A percentile compares a stretch with the other conserved stretches of the same genome.
Conservation (phyloP, 2,888 invertebrate genomes). For the Anoncus sp. region DNA sequence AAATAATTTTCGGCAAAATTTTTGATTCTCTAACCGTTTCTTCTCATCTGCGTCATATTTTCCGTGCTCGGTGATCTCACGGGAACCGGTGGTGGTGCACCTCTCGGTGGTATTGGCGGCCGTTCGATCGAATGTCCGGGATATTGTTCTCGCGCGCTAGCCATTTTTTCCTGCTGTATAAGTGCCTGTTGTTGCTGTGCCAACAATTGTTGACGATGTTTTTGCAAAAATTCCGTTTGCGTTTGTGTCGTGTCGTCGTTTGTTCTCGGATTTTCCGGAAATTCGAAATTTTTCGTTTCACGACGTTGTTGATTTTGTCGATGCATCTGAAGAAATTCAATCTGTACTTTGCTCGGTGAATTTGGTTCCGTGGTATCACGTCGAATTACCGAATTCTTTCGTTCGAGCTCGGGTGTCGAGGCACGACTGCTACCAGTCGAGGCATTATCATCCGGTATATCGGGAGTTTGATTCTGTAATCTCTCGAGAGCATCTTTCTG, state of each 20-base stretch:
- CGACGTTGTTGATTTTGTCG: constrained; percentile 80
- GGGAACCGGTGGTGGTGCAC: constrained; percentile 86
- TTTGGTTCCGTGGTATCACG: constrained; percentile 75
- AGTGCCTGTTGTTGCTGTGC: constrained; percentile 82
- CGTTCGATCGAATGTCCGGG: constrained; percentile 81
- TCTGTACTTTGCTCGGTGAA: constrained; percentile 77
- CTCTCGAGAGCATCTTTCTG: constrained; percentile 79
- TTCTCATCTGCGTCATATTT: constrained; percentile 76
- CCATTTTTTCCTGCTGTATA: constrained; percentile 74
- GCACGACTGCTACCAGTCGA: constrained; percentile 83
- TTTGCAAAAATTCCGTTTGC: constrained; percentile 85
- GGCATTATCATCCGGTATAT: constrained; percentile 76
- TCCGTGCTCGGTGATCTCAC: constrained; percentile 82
- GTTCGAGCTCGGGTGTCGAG: constrained; percentile 83
- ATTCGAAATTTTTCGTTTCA: constrained; percentile 76
- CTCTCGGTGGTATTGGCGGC: constrained; percentile 86
- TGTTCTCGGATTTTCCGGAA: constrained; percentile 47
- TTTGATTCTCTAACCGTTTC: constrained; percentile 74
- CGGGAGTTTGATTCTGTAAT: constrained; percentile 73
- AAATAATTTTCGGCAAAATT: background rate
- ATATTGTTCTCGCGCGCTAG: constrained; percentile 72
- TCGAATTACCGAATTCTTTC: constrained; percentile 82
- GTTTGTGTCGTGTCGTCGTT: constrained; percentile 77
- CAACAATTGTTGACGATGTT: constrained; percentile 80
- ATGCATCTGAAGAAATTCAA: constrained; percentile 79